These are phyloP conservation scores for Proteles cristata DNA, from an alignment of 2,113 vertebrate species.

Conservation along the genomic window DNA sequence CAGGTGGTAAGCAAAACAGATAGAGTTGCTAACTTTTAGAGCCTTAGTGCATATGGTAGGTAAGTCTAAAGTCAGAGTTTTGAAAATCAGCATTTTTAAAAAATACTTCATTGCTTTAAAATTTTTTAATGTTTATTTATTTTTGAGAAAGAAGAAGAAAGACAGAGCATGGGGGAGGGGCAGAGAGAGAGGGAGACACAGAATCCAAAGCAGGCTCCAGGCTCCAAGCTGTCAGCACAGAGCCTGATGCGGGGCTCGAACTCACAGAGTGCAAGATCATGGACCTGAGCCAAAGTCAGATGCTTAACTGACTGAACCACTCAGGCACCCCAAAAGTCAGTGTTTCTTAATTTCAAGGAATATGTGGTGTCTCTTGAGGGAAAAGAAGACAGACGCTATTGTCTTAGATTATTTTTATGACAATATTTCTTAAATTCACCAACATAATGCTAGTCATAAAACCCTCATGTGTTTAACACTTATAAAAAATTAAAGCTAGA, in stretches of 20 bases:
- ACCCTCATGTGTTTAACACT: neutral
- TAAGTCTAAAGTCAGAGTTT: neutral
- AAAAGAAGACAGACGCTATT: neutral
- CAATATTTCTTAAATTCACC: neutral
- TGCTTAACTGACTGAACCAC: neutral
- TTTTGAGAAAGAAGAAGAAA: neutral
- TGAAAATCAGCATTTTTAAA: neutral
- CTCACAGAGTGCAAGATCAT: neutral
- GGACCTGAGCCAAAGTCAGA: neutral
- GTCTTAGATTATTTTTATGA: neutral
- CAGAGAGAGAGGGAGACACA: neutral
- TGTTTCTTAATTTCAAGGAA: neutral
- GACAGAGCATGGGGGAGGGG: neutral
- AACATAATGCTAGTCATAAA: neutral
- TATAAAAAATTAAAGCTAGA: neutral
- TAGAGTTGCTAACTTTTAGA: neutral
- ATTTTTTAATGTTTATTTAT: neutral
- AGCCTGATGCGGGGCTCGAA: no score
- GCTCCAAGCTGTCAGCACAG: no score
- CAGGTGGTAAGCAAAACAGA: neutral
- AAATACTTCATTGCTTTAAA: no score
- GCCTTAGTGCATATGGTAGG: neutral
- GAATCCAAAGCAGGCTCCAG: no score
- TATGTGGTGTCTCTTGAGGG: neutral
- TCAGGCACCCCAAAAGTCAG: neutral